These are phyloP conservation scores for Diplazon laetatorius DNA, from an alignment of 2,888 invertebrate genomes.

Conservation along the genomic window DNA sequence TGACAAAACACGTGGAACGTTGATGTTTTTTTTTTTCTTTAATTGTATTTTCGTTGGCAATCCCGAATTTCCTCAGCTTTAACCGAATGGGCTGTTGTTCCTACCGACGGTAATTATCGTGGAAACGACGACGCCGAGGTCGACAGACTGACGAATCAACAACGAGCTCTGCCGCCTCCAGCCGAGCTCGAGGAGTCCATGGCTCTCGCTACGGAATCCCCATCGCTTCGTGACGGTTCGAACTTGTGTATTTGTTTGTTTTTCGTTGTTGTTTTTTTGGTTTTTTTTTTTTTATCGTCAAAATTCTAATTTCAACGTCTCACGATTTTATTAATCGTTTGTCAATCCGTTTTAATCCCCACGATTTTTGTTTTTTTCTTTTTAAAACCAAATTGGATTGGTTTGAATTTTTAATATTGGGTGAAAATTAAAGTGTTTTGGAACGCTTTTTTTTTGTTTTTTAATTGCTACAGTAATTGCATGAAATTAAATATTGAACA, in stretches of 20 bases:
- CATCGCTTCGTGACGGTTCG: constrained; percentile 76
- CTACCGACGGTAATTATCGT: constrained; percentile 76
- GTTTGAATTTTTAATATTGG: too few species aligned
- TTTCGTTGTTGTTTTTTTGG: not conserved
- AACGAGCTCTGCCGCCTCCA: constrained; percentile 76
- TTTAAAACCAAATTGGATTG: too few species aligned
- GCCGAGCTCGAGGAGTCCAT: constrained; percentile 73
- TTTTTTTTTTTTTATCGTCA: not conserved
- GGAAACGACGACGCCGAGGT: constrained; percentile 74
- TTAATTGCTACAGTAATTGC: too few species aligned
- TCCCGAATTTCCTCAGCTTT: constrained; percentile 52
- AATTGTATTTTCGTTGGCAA: constrained; percentile 17
- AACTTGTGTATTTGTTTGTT: constrained; percentile 14
- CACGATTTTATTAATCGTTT: too few species aligned
- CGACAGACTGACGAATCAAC: constrained; percentile 71
- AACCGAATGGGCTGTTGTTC: constrained; percentile 76
- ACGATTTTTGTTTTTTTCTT: too few species aligned
- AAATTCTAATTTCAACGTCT: too few species aligned
- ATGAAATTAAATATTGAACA: too few species aligned
- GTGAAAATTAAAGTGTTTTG: too few species aligned
- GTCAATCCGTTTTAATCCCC: too few species aligned
- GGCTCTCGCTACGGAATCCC: constrained; percentile 76
- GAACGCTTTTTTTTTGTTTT: too few species aligned
- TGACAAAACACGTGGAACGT: constrained; percentile 38
- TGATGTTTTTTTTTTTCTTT: too few species aligned